Percentiles rank a stretch among this genome's conserved stretches.
phyloP scores from a whole-genome alignment of 2,113 vertebrate species.

The Muntiacus reevesi region DNA sequence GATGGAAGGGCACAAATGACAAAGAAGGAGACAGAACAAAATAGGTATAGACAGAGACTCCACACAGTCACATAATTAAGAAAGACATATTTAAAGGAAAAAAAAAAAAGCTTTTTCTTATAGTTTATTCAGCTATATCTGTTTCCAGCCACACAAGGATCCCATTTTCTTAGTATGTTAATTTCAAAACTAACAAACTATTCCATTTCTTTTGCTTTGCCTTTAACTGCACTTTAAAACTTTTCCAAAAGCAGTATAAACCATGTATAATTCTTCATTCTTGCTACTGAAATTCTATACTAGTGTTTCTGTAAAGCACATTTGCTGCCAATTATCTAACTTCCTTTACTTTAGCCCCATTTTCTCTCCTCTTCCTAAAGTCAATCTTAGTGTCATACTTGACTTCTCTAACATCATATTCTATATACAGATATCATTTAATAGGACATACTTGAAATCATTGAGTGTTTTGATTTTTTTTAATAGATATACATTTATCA shows the following conservation, averaged over 20 bases:
- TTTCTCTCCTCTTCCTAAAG: background rate
- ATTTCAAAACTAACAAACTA: background rate
- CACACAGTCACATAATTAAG: background rate
- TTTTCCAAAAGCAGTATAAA: background rate
- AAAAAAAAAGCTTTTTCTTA: background rate
- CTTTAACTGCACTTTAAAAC: background rate
- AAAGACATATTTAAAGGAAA: background rate
- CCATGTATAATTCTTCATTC: background rate
- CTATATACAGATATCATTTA: background rate
- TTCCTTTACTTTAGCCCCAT: background rate
- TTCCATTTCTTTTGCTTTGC: background rate
- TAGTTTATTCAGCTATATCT: background rate
- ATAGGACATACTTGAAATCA: background rate
- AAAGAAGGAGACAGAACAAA: background rate
- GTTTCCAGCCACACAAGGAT: background rate
- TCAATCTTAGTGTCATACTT: background rate
- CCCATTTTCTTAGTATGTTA: background rate
- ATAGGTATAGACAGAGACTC: fast-evolving
- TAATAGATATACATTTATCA: background rate
- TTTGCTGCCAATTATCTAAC: background rate
- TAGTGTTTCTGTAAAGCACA: background rate
- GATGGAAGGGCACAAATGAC: background rate
- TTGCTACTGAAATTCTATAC: background rate
- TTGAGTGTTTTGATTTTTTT: background rate
- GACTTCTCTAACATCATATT: background rate